A percentile compares a stretch with the other conserved stretches of the same genome.
Evolutionary conservation across 2,797 vertebrate species (phyloP).

Genomic region (Poeciliopsis gracilis): DNA sequence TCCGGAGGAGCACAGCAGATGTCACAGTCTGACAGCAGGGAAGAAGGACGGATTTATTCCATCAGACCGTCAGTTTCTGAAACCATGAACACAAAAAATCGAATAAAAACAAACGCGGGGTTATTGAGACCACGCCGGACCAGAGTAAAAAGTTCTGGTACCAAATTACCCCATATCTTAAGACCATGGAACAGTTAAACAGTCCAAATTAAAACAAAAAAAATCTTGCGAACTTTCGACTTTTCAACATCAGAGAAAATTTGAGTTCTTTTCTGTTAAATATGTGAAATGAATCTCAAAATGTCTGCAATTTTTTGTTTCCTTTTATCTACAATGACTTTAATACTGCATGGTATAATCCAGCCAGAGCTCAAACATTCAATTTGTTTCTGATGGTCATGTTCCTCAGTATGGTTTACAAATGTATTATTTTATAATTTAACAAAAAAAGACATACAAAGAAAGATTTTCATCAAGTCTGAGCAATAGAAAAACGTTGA

Average conservation of each 20-base stretch:
- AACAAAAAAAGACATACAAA: not conserved
- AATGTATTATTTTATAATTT: not conserved
- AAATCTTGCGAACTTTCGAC: not conserved
- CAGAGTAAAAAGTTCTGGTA: no score
- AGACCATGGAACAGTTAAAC: not conserved
- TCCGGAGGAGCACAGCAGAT: no score
- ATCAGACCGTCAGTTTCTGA: no score
- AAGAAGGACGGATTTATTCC: no score
- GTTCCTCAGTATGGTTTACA: not conserved
- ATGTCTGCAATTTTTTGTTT: not conserved
- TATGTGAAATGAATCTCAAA: not conserved
- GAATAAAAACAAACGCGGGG: no score
- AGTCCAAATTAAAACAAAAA: not conserved
- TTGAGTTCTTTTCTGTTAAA: not conserved
- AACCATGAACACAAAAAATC: no score
- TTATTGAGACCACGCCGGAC: no score
- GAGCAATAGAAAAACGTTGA: not conserved
- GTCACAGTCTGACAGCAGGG: no score
- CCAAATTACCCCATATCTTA: no score
- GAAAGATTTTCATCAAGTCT: constrained; percentile 4
- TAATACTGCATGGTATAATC: not conserved
- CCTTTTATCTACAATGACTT: not conserved
- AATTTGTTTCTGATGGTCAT: not conserved
- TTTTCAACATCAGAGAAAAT: not conserved
- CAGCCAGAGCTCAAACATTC: not conserved